Evolutionary conservation across 2,797 vertebrate genomes (phyloP).

Genomic region (Hybognathus amarus): DNA sequence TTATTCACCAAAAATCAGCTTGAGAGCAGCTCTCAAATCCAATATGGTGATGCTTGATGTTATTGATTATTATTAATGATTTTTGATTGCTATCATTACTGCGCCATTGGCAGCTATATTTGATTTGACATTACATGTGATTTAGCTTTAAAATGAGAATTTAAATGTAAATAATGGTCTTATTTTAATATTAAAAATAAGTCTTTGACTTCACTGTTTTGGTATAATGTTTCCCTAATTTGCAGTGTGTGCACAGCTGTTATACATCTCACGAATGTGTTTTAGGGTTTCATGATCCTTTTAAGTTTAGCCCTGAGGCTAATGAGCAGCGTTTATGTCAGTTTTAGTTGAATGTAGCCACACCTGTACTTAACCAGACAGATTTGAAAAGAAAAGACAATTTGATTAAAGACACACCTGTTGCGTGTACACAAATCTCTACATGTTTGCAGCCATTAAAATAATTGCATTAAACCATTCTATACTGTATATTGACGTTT

Average conservation of each 20-base stretch:
- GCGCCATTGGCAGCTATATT: neutral
- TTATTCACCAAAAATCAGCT: no score
- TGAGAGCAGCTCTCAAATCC: neutral
- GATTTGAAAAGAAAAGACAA: conserved; percentile 6
- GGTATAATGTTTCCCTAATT: neutral
- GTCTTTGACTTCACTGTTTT: neutral
- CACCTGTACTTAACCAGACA: neutral
- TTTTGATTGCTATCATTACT: no score
- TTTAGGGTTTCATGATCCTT: neutral
- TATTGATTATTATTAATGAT: neutral
- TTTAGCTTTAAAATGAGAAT: neutral
- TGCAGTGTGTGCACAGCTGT: neutral
- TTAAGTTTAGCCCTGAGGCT: neutral
- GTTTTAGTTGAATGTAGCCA: neutral
- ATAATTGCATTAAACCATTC: no score
- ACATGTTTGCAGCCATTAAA: neutral
- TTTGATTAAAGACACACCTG: conserved; percentile 21
- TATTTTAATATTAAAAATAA: neutral
- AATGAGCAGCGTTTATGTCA: neutral
- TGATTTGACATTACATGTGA: neutral
- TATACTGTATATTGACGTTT: neutral
- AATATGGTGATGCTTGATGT: neutral
- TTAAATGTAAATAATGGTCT: neutral
- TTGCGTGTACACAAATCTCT: neutral
- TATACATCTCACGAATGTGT: neutral